A percentile compares a stretch with the other conserved stretches of the same genome.
phyloP scores from a whole-genome alignment of 2,113 vertebrate genomes.

The Rhinopomastus cyanomelas region DNA sequence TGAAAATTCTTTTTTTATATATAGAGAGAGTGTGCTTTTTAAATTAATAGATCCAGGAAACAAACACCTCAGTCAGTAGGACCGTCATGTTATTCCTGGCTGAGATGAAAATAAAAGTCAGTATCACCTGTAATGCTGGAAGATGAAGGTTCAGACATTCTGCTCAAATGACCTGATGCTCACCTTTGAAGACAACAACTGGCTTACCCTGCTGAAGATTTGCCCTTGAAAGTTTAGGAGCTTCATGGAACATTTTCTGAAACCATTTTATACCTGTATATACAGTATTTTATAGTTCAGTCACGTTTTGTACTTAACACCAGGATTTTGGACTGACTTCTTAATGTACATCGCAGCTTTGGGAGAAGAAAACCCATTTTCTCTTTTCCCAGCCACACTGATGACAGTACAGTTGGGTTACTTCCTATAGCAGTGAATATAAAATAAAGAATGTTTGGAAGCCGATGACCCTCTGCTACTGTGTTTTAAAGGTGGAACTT shows the following conservation, averaged over 20 bases:
- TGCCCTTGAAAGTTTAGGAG: slow-evolving; percentile 19
- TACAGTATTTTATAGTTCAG: slow-evolving; percentile 60
- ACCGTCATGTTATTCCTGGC: not conserved
- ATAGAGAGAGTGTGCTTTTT: slow-evolving; percentile 31
- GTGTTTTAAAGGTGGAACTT: slow-evolving; percentile 13
- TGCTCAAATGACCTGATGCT: not conserved
- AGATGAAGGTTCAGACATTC: not conserved
- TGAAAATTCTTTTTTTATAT: slow-evolving; percentile 55
- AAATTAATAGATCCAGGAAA: slow-evolving; percentile 50
- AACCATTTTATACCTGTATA: slow-evolving; percentile 45
- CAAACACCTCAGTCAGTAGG: not conserved
- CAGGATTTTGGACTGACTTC: slow-evolving; percentile 46
- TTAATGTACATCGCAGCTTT: not conserved
- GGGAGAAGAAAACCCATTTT: not conserved
- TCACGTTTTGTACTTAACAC: slow-evolving; percentile 61
- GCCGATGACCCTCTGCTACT: not conserved
- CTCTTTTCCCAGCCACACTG: not conserved
- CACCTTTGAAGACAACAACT: not conserved
- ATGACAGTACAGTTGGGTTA: not conserved
- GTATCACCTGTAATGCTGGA: not conserved
- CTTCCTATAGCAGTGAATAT: not conserved
- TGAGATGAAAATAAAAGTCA: slow-evolving; percentile 26
- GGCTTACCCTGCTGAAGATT: slow-evolving; percentile 17
- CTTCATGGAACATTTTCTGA: slow-evolving; percentile 31
- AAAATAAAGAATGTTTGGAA: slow-evolving; percentile 64